Base-by-base conservation (phyloP, 2,888 invertebrate genomes). In the Xestia rhomboidea region DNA sequence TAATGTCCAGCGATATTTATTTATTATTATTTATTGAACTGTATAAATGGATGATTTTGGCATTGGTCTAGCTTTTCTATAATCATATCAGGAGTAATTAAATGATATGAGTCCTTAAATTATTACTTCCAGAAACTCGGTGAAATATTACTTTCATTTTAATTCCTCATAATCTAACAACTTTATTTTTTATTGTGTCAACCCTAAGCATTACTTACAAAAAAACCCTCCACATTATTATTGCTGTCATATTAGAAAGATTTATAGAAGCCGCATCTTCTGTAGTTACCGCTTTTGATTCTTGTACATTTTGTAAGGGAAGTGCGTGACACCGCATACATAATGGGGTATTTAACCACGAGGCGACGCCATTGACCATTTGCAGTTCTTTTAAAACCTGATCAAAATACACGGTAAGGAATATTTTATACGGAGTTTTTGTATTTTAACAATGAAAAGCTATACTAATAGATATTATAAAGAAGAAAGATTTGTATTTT, bases 241-340 rank as follows among this genome's bases (percentile, higher is more conserved):
- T n/a, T 13, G 34, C 24, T n/a, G 71, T 54, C 70, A 72, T 73
- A 75, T 74, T 74, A 74, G 1, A 68, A 69, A 66, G 63, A 75
- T 78, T 78, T 68, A 75, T 78, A 30, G n/a, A 63, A 62, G 75
- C 77, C 64, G 70, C 70, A 46, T 71, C 75, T 57, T 84, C 70
- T 82, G 79, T 66, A 62, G 68, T 74, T n/a, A 68, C 84, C 83
- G 70, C 79, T 62, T 77, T 85, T 49, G 73, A 79, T 76, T 82
- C 85, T 85, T 76, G 79, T 82, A 79, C 60, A 69, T 72, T 85
- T 82, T 79, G 83, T 79, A 79, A 84, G 38, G 85, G 84, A 84
- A 84, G 79, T 73, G 72, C 85, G 83, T 85, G 84, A 74, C 85
- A 76, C 24, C 68, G 85, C 84, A 84, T 84, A 66, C 71, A 66